phyloP scores from a whole-genome alignment of 1,140 invertebrate genomes.

The Drosophila bocqueti region DNA sequence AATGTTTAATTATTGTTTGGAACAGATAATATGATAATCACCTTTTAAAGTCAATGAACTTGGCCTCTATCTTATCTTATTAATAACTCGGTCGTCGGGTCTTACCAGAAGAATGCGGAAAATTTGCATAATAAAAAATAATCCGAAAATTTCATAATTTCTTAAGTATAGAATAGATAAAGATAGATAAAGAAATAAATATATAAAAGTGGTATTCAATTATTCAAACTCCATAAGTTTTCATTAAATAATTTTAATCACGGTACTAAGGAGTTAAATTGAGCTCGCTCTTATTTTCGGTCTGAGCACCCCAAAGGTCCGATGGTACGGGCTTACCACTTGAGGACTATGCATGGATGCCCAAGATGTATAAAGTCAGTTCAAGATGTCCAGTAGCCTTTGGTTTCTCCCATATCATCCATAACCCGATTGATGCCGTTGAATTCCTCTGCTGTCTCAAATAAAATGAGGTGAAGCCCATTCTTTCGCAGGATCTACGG shows the following conservation, averaged over 20 bases:
- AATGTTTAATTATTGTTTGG: neutral
- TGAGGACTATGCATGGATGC: conserved; percentile 13
- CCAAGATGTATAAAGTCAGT: conserved; percentile 8
- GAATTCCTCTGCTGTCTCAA: conserved; percentile 14
- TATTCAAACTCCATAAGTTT: neutral
- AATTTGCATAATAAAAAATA: too few species aligned
- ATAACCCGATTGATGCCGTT: conserved; percentile 4
- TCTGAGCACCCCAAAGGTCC: too few species aligned
- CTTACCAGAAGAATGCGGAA: neutral
- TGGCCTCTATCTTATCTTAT: conserved; percentile 2
- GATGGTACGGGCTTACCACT: neutral
- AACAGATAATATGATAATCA: neutral
- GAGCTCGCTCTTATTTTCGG: too few species aligned
- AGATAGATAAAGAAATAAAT: too few species aligned
- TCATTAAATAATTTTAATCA: neutral
- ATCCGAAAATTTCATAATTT: neutral
- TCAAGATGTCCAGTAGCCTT: conserved; percentile 28
- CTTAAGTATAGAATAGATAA: too few species aligned
- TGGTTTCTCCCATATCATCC: neutral
- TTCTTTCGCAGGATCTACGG: conserved; percentile 2
- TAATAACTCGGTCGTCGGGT: neutral
- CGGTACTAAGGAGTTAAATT: neutral
- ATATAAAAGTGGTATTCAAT: neutral
- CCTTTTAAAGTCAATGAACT: neutral
- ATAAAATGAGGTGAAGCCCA: conserved; percentile 14